These are phyloP conservation scores for Alcedo atthis DNA, from an alignment of 2,797 vertebrate species.

Conservation along the genomic window DNA sequence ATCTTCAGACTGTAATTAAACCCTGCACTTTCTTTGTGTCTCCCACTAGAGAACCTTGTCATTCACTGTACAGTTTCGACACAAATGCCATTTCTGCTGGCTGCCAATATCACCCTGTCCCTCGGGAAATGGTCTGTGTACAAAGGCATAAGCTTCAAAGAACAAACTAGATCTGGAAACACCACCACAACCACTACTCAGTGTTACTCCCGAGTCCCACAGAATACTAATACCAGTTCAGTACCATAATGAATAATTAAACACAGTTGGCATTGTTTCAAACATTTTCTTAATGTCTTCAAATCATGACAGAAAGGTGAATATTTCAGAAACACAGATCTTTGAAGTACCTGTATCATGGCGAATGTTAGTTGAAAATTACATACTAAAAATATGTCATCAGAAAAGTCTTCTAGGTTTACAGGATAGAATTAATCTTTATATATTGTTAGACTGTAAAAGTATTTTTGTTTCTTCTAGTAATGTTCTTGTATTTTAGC, in stretches of 20 bases:
- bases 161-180: constrained; percentile 61
- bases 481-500: constrained; percentile 47
- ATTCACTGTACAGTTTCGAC: constrained; percentile 21
- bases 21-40: constrained; percentile 44
- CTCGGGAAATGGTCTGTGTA: constrained; percentile 52
- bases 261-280: constrained; percentile 52
- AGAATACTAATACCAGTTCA: constrained; percentile 67
- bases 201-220: constrained; percentile 19
- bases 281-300: constrained; percentile 22
- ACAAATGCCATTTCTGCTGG: constrained; percentile 62
- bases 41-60: constrained; percentile 25
- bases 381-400: neutral
- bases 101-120: constrained; percentile 47
- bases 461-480: constrained; percentile 29
- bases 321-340: neutral
- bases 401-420: constrained; percentile 16
- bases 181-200: constrained; percentile 40
- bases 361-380: constrained; percentile 17
- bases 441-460: constrained; percentile 2
- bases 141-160: constrained; percentile 64
- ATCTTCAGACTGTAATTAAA: constrained; percentile 70
- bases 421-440: constrained; percentile 7
- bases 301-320: constrained; percentile 14
- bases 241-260: constrained; percentile 67
- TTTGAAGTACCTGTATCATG: constrained; percentile 4